Percentiles rank a stretch among this genome's conserved stretches.
phyloP scores from a whole-genome alignment of 2,888 invertebrate genomes.

The Agapostemon virescens region DNA sequence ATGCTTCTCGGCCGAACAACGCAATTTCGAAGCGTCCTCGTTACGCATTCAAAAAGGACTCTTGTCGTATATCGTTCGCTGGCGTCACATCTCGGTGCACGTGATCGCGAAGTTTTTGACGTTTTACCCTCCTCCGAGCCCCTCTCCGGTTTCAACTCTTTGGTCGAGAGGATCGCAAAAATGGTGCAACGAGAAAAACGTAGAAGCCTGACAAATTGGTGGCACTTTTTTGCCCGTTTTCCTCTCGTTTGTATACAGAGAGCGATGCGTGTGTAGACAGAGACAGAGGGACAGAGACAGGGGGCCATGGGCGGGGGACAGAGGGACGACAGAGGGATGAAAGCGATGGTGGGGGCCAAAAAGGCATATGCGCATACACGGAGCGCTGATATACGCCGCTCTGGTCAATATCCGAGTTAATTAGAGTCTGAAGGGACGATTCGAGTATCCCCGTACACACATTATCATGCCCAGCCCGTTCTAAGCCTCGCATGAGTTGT shows the following conservation, averaged over 20 bases:
- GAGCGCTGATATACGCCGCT: slow-evolving; percentile 45
- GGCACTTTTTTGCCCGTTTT: slow-evolving; percentile 40
- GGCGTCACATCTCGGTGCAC: slow-evolving; percentile 39
- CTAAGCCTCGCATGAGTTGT: slow-evolving; percentile 44
- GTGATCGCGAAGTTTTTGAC: slow-evolving; percentile 38
- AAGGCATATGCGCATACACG: slow-evolving; percentile 37
- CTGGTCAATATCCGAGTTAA: slow-evolving; percentile 69
- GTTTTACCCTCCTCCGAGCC: slow-evolving; percentile 19
- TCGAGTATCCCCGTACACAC: slow-evolving; percentile 55
- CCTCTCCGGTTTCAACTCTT: background rate
- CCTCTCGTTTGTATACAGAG: slow-evolving; percentile 31
- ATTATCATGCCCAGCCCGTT: slow-evolving; percentile 38
- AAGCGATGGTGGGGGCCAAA: background rate
- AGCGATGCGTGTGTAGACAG: slow-evolving; percentile 19
- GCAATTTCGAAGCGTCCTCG: slow-evolving; percentile 23
- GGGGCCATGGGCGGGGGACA: background rate
- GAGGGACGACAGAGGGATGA: background rate
- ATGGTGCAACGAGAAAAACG: slow-evolving; percentile 39
- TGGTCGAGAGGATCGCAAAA: slow-evolving; percentile 35
- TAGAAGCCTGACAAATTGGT: slow-evolving; percentile 54
- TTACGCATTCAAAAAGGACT: slow-evolving; percentile 29
- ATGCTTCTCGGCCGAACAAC: slow-evolving; percentile 9
- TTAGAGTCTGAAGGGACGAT: slow-evolving; percentile 66
- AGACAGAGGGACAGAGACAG: background rate
- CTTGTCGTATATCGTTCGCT: slow-evolving; percentile 22